Conservation (phyloP, 2,113 vertebrate species). For the Ctenodactylus gundi region DNA sequence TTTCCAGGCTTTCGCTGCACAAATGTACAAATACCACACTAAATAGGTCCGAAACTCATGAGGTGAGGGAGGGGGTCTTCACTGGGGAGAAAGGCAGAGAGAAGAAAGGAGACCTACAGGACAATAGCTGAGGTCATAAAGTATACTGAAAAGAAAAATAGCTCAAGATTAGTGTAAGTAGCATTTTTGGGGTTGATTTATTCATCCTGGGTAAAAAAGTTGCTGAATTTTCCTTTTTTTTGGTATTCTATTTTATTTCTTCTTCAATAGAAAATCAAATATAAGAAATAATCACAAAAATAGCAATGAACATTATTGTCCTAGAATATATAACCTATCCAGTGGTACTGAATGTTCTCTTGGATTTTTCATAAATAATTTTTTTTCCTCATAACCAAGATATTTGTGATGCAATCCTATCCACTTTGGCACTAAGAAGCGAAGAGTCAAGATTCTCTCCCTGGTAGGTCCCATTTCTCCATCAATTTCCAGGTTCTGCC, state of each 20-base stretch:
- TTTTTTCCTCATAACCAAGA: not conserved
- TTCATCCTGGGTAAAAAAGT: not conserved
- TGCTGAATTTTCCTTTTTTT: conserved; percentile 18
- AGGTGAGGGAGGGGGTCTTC: not conserved
- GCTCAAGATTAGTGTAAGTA: not conserved
- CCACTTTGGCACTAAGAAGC: not conserved
- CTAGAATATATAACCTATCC: not conserved
- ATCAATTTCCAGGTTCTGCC: not conserved
- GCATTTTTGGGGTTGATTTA: not conserved
- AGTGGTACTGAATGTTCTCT: not conserved
- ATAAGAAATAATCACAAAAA: not conserved
- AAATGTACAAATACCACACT: not conserved
- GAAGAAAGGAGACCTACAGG: not conserved
- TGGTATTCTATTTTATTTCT: not conserved
- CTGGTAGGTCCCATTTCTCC: not conserved
- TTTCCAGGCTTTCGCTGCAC: not conserved
- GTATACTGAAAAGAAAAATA: not conserved
- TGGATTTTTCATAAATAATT: conserved; percentile 37
- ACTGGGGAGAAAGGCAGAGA: not conserved
- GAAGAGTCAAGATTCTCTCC: not conserved
- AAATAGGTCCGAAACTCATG: not conserved
- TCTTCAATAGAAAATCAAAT: conserved; percentile 47
- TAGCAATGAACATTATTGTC: not conserved
- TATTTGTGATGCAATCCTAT: not conserved
- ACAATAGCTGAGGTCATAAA: not conserved